Base-by-base conservation (phyloP, 2,888 invertebrate species). In the Boloria euphrosyne region DNA sequence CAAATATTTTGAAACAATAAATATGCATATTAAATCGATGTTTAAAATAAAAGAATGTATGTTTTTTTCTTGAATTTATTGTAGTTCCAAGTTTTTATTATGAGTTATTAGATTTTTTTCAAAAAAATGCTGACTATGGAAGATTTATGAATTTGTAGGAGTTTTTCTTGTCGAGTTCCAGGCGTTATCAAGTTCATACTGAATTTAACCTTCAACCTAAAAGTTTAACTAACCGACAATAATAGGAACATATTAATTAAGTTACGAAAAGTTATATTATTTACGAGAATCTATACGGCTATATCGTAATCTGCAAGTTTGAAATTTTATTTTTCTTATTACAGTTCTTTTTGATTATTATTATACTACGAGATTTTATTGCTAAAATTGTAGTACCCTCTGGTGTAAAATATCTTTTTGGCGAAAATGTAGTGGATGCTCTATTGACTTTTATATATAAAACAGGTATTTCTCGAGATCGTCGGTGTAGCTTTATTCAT, bases 401-500 rank as follows among this genome's bases (percentile, higher is more conserved):
- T 16, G 46, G 27, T 27, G 16, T 27, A 13, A 27, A 57, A 22
- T 10, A 16, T 27, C 16, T 57, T 16, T 57, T 57, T 5, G 57
- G n/a, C 10, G 46, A 22, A 57, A 46, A 57, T 57, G 46, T 10
- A 17, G 70, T 14, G 46, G 70, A 61, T 2, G 71, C 70, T 17
- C 62, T 61, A 69, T 71, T 78, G 10, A 73, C 62, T 62, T 67
- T 76, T 4, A 52, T 65, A 4, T 77, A 77, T 3, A n/a, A n/a
- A n/a, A n/a, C 77, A 74, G 4, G 73, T 72, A 14, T 75, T 71
- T 68, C 75, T 75, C 13, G 77, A 72, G 16, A 71, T 64, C 65
- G 63, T 60, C 54, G 51, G 55, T 2, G 44, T 6, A 31, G 18
- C 13, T 22, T 73, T 66, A 0, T 47, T 17, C 70, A 10, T 75